Base-by-base conservation (phyloP, 2,113 vertebrate species). In the Bufo bufo region DNA sequence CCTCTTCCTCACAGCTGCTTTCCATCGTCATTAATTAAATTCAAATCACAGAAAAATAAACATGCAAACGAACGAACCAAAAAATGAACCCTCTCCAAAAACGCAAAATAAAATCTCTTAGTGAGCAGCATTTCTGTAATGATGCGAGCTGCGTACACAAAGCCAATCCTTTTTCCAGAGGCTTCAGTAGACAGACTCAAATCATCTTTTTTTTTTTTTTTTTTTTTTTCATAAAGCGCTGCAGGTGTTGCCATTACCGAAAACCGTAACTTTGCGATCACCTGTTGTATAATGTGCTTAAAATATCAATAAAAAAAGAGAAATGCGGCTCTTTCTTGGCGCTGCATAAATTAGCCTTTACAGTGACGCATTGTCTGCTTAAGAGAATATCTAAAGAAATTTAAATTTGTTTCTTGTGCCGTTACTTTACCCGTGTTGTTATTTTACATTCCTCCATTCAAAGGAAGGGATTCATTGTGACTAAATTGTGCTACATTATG, bases 1-100 rank as follows among this genome's bases (percentile, higher is more conserved):
- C 65, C 77, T 56, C 87, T 33, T 89, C 82, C 82, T 89, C 87
- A 82, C 87, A 89, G 87, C 87, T 89, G 87, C 74, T 84, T 84
- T 82, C 87, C 61, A 89, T 89, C 87, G 71, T 89, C 87, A 89
- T 89, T 89, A 89, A 89, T 89, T 89, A 89, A 89, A 89, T 89
- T 89, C 87, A 89, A 89, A 84, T 89, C 81, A 78, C 87, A 89
- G 87, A 89, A 89, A 89, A 84, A 89, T 89, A 89, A 89, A 89
- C 87, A 89, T 49, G 59, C 82, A 78, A 78, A 49, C 49, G 59
- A 83, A 89, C 50, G 82, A 49, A 84, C 72, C 87, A 84, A 89
- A 89, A 75, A 89, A 89, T 89, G 87, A 89, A 89, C 87, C 49
- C 82, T 63, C 58, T 89, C 87, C 82, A 89, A 89, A 84, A 77